Base-by-base conservation (phyloP, 30 jellyfish, hydroid and myxozoan genomes). In the Nemopilema nomurai region DNA sequence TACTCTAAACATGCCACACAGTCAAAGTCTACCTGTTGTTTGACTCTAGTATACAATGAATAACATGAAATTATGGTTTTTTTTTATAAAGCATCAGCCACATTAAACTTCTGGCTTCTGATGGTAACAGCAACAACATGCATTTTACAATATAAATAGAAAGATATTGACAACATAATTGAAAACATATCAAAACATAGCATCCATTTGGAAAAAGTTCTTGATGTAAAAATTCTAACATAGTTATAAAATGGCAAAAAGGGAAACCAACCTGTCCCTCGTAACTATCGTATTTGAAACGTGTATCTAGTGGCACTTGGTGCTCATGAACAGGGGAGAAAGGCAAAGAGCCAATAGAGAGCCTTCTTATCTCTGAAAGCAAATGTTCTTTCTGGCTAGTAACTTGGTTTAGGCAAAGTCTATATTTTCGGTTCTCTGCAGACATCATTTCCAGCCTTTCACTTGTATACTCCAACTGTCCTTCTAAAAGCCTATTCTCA, bases 281-380 rank as follows among this genome's bases (percentile, higher is more conserved):
- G 0, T 32, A 7, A 0, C 49, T 22, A 4, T 50, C 90, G 3
- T 25, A 29, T 22, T 25, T 31, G 9, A 80, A 67, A 33, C 90
- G 49, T 0, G 68, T 80, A 19, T 49, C 74, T 22, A 31, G 52
- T 24, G 91, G 91, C 9, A 82, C 28, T 23, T 28, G 19, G 20
- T 33, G 67, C 33, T 82, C 89, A 21, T 57, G 82, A 28, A 76
- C 93, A 1, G 93, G 93, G 49, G 96, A 87, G 24, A 87, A 87
- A 0, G 96, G 96, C 62, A 87, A 69, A 8, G 87, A 41, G 73
- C 87, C 49, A 23, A 90, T 67, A 29, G 96, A 87, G 27, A 87
- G 62, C 67, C 96, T 30, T 67, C 96, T 49, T 73, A 87, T 76
- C 29, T 87, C 96, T 25, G 85, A 75, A 4, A 87, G 52, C 19